Conservation (phyloP, 1,140 invertebrate species). For the Bradynema listronoti region DNA sequence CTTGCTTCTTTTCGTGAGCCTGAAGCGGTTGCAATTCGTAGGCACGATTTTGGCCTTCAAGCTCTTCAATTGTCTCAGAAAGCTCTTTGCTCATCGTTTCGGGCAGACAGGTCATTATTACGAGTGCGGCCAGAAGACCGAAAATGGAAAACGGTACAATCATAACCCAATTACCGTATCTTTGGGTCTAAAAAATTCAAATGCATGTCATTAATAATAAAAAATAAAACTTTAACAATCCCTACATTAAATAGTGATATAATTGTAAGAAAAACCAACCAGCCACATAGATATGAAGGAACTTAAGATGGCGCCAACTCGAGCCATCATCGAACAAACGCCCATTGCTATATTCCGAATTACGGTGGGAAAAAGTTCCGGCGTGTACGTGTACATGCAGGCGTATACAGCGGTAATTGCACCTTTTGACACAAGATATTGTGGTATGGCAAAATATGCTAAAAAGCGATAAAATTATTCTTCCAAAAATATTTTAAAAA, state of each 20-base stretch:
- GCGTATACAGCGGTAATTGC: conserved; percentile 54
- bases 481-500: too few species aligned
- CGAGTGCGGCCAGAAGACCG: conserved; percentile 43
- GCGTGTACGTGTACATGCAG: conserved; percentile 58
- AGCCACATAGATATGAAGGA: conserved; percentile 59
- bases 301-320: conserved; percentile 62
- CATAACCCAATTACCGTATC: conserved; percentile 40
- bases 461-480: conserved; percentile 23
- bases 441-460: conserved; percentile 46
- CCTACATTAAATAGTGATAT: too few species aligned
- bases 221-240: too few species aligned
- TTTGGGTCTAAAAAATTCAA: too few species aligned
- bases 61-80: conserved; percentile 54
- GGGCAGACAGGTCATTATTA: conserved; percentile 46
- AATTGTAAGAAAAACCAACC: too few species aligned
- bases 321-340: conserved; percentile 61
- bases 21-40: conserved; percentile 35
- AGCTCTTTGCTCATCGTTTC: conserved; percentile 51
- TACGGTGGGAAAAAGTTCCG: conserved; percentile 61
- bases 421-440: conserved; percentile 54
- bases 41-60: conserved; percentile 28
- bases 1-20: not conserved
- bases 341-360: conserved; percentile 61
- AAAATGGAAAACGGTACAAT: conserved; percentile 49
- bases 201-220: too few species aligned